Base-by-base conservation (phyloP, 1,140 invertebrate species). In the Sinonovacula constricta region DNA sequence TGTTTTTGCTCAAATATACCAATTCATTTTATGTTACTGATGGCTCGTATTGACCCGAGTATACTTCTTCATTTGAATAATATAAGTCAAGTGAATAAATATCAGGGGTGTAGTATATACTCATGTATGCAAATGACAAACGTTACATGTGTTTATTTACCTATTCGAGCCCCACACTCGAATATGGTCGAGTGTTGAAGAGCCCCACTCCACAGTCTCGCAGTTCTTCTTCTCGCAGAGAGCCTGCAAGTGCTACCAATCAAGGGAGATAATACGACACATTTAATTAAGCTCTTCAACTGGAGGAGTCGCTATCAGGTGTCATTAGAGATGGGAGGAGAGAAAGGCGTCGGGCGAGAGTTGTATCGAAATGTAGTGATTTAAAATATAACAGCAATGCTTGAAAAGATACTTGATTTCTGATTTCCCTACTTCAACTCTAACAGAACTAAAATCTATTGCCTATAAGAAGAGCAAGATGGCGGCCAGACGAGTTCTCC, bases 271-370 rank as follows among this genome's bases (percentile, higher is more conserved):
- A 45, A 45, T 45, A 45, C 39, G 18, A 56, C 56, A 76, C 72
- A 76, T 76, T 76, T 76, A 76, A 76, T 66, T 76, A 76, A 49
- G 51, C 49, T 28, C 72, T 76, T 65, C 33, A 76, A 60, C 62
- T 57, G 54, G 49, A 76, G 72, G 30, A 67, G 62, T 30, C 31
- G 49, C 31, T 66, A 76, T 76, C 72, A 57, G n/a, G n/a, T n/a
- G n/a, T n/a, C n/a, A n/a, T n/a, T n/a, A n/a, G n/a, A n/a, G n/a
- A n/a, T n/a, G n/a, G n/a, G n/a, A n/a, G n/a, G n/a, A n/a, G n/a
- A n/a, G n/a, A n/a, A 39, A 59, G 15, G 18, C 5, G n/a, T 12
- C 65, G 60, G 67, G 67, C 45, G 62, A 59, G 59, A 53, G 66
- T 66, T 67, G 72, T 76, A 76, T 76, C 62, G 24, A 67, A 66